Percentiles rank a stretch among this genome's conserved stretches.
phyloP scores from a whole-genome alignment of 2,797 vertebrate species.

The Lophotriccus pileatus region DNA sequence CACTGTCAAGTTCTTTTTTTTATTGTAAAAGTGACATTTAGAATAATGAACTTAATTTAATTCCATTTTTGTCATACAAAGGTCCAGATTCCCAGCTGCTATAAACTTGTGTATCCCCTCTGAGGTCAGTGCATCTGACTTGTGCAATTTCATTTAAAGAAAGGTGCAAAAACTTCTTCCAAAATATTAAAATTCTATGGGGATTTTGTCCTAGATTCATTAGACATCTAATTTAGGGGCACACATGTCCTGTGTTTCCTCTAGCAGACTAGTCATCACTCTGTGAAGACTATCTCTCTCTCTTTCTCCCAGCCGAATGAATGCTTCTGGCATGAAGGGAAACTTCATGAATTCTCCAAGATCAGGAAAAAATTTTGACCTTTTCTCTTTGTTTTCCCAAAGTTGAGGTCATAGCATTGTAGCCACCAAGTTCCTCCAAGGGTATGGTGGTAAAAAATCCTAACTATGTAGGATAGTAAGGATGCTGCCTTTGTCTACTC shows the following conservation, averaged over 20 bases:
- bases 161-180: not conserved
- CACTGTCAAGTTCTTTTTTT: not conserved
- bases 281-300: no score
- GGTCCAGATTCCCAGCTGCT: not conserved
- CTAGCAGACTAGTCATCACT: not conserved
- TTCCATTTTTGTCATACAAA: conserved; percentile 15
- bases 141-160: not conserved
- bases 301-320: not conserved
- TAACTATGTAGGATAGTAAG: not conserved
- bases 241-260: not conserved
- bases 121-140: not conserved
- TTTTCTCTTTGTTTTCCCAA: not conserved
- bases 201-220: not conserved
- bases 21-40: conserved; percentile 37
- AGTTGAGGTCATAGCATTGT: not conserved
- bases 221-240: not conserved
- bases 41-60: conserved; percentile 27
- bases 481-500: not conserved
- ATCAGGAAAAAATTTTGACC: not conserved
- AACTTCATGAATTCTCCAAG: not conserved
- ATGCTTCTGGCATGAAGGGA: not conserved
- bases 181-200: not conserved
- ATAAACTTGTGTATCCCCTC: not conserved
- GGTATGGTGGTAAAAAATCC: not conserved
- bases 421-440: not conserved